Base-by-base conservation (phyloP, 2,113 vertebrate species). In the Myocastor coypus region DNA sequence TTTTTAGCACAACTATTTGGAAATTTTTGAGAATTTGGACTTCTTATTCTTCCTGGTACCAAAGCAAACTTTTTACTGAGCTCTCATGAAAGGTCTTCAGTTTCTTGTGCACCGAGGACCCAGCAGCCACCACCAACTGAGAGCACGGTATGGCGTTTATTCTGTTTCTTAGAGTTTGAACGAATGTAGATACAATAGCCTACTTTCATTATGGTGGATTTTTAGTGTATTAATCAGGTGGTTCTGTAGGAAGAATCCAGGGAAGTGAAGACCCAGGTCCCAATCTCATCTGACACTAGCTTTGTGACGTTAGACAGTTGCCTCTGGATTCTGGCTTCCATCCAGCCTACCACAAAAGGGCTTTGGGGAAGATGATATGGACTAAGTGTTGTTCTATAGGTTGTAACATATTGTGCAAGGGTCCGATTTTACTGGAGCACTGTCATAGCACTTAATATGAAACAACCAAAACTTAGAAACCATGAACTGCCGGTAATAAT, bases 1-100 rank as follows among this genome's bases (percentile, higher is more conserved):
- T 98, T 98, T 97, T 98, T 97, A 98, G 97, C 94, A 85, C 87
- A 97, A 82, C 77, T 97, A 94, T 97, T 97, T 97, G 96, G 96
- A 98, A 97, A 96, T 92, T 78, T 94, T 96, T 95, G 97, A 97
- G 96, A 97, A 96, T 85, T 96, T 97, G 95, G 94, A 97, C 92
- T 94, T 89, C 84, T 80, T 97, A 73, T 95, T 93, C 92, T 69
- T 55, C 84, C 82, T 94, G 92, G 94, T 98, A 97, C 96, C 96
- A 96, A 94, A 95, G 90, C 94, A 95, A 97, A 87, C 37, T 96
- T 96, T 89, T 78, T 84, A 17, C 90, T 30, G 92, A 64, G 87
- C 42, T 85, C 78, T 95, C 81, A 92, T 91, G 94, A 92, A 96
- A 94, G 64, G 63, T 40, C 85, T 71, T 63, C 93, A 24, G 87